These are phyloP conservation scores for Cryptoprocta ferox DNA, from an alignment of 2,797 vertebrate species.

Conservation along the genomic window DNA sequence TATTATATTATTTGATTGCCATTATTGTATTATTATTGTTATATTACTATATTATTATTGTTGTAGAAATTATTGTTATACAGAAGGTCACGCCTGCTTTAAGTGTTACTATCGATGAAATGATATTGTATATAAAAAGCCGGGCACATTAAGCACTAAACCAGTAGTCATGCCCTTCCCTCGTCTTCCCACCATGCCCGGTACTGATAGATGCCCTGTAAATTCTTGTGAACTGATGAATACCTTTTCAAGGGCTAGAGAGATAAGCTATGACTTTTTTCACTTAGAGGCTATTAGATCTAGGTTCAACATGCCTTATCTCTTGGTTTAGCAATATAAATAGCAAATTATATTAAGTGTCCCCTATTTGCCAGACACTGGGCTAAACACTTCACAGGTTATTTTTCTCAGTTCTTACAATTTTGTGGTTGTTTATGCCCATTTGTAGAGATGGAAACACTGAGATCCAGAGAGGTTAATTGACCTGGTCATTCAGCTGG, in stretches of 20 bases:
- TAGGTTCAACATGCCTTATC: background rate
- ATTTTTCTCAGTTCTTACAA: slow-evolving; percentile 13
- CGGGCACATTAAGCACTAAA: background rate
- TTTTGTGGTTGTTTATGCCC: background rate
- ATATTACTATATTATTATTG: background rate
- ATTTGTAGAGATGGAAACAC: slow-evolving; percentile 53
- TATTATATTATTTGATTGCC: background rate
- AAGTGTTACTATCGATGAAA: background rate
- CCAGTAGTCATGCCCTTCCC: background rate
- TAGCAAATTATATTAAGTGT: background rate
- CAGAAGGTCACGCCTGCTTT: background rate
- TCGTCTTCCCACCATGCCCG: background rate
- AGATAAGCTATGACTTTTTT: background rate
- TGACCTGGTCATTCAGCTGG: background rate
- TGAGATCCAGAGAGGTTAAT: slow-evolving; percentile 15
- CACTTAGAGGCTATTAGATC: background rate
- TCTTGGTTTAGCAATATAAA: slow-evolving; percentile 11
- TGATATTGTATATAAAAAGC: background rate
- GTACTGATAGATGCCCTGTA: background rate
- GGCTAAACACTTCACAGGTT: background rate
- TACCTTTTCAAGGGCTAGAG: background rate
- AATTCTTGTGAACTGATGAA: background rate
- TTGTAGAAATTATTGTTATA: background rate
- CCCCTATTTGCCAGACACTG: slow-evolving; percentile 22
- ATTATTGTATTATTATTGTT: background rate